Base-by-base conservation (phyloP, 2,113 vertebrate species). In the Illadopsis cleaveri region DNA sequence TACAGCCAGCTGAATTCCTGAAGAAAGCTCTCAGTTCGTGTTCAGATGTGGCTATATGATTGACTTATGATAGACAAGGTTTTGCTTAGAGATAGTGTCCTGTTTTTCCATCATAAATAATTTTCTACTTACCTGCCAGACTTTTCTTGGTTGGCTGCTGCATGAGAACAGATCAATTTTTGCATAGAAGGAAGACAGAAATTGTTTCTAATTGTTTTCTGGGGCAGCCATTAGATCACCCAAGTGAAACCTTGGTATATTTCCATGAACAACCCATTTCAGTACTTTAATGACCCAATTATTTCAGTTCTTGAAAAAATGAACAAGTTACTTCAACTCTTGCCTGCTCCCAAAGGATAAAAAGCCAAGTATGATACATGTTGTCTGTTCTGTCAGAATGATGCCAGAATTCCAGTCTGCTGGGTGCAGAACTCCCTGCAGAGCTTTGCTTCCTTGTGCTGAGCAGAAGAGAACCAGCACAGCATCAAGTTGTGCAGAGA, bases 191-290 rank as follows among this genome's bases (percentile, higher is more conserved):
- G 25, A 51, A 91, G 94, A 48, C 40, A 84, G 81, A 95, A 96
- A 96, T 90, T 80, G 45, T 77, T 86, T 78, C 80, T 96, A 95
- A 94, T 96, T 96, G 93, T 96, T 96, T 97, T 95, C 95, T 82
- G 83, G 83, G 83, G 86, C 84, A 96, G 86, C 83, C 78, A 87
- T 95, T 96, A 91, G 93, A 91, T 75, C 81, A 91, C 45, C 83
- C 82, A 81, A 35, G 4, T 89, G 84, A 95, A 97, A 71, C 89
- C 64, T 84, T 40, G 51, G 14, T 90, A 38, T 23, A 82, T 75
- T 94, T 93, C 89, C 94, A 68, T 76, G 94, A 95, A 91, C 58
- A 95, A 61, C 69, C 40, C 0, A 4, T 82, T 89, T 81, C 89
- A 93, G 64, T 82, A 64, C 93, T 91, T 97, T 40, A 89, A 94